Evolutionary conservation across 2,888 invertebrate species (phyloP), one percentile per base, ranked within the genome.

Genomic region (Drosophila pseudotalamancana): DNA sequence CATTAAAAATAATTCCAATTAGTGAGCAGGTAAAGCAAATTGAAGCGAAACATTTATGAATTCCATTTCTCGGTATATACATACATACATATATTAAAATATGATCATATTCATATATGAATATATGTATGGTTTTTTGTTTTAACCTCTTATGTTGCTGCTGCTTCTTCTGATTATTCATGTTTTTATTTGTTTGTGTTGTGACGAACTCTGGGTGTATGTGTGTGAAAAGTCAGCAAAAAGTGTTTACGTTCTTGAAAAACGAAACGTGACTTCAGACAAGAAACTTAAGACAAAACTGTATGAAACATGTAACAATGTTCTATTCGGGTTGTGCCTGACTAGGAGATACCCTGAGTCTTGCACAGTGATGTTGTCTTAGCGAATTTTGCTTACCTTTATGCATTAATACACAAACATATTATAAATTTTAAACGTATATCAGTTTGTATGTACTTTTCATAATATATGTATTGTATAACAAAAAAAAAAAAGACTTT

Each of bases 181-280:
- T 71, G 61, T 71, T 71, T 65, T 31, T 43, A 42, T 69, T 54
- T 54, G 42, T 56, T 48, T 46, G 34, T 39, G 40, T 27, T 57
- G 8, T n/a, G 50, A 19, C 50, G 18, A 11, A 14, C 40, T 27
- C 14, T n/a, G 8, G 55, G 51, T 49, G 66, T 64, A 21, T 48
- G 35, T 43, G 60, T 40, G 74, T 62, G 43, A 39, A 68, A 60
- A 77, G 86, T 85, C 86, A 80, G 80, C 86, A 76, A 49, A 84
- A 72, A 85, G 65, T 75, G 60, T 64, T 72, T 72, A 77, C 68
- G 68, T 43, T 68, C 64, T 74, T 68, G 61, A 62, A 77, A 77
- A 67, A 25, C 48, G 71, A 72, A 76, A 81, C 81, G 87, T 84
- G 84, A 73, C 81, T 67, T 40, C 42, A 57, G 31, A 59, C 11